Percentiles rank a stretch among this genome's conserved stretches.
These are phyloP conservation scores for Phalacrocorax pelagicus DNA, from an alignment of 2,113 vertebrate species.

Conservation along the genomic window DNA sequence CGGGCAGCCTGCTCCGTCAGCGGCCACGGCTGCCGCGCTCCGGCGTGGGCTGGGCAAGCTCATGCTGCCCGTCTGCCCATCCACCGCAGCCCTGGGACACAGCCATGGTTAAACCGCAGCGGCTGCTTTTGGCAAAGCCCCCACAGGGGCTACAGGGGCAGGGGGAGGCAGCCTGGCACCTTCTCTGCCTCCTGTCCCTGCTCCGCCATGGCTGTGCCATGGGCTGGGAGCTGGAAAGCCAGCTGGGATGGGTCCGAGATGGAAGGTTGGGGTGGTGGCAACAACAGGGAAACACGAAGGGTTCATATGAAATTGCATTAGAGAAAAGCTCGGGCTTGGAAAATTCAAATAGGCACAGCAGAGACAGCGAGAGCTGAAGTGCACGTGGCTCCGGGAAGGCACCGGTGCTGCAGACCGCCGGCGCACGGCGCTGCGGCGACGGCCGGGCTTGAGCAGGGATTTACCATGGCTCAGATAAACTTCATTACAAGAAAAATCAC, in stretches of 20 bases:
- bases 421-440: no score
- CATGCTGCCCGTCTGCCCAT: fast-evolving
- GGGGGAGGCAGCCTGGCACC: not conserved
- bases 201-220: fast-evolving
- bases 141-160: not conserved
- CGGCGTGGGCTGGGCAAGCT: not conserved
- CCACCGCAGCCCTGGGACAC: not conserved
- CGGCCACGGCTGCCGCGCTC: not conserved
- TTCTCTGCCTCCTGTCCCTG: not conserved
- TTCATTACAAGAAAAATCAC: not conserved
- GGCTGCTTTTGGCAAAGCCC: not conserved
- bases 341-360: not conserved
- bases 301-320: not conserved
- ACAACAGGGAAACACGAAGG: no score
- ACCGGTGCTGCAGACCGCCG: fast-evolving
- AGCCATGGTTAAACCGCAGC: no score
- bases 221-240: not conserved
- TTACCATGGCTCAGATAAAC: not conserved
- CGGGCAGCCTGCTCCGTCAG: not conserved
- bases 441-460: not conserved
- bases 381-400: not conserved
- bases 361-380: not conserved
- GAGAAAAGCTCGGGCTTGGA: not conserved
- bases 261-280: not conserved
- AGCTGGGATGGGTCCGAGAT: not conserved